Evolutionary conservation across 2,797 vertebrate genomes (phyloP), one percentile per base, ranked within the genome.

Genomic region (Steatocranus sp.): DNA sequence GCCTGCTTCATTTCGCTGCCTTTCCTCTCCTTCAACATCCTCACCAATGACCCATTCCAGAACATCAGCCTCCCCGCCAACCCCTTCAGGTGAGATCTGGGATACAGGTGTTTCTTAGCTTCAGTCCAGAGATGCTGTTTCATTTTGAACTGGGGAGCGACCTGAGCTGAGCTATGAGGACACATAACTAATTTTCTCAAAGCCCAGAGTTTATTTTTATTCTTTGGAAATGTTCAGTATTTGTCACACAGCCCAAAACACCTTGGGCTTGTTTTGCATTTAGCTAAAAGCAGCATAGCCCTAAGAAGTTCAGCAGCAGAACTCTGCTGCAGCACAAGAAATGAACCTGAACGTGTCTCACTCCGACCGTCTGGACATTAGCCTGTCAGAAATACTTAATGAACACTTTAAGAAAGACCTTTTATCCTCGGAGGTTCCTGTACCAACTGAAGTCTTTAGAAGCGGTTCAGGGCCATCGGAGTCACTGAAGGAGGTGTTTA

Each of bases 1-100:
- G 96, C 96, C 15, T 95, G 95, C 63, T 94, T 96, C 83, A 94
- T 97, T 87, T 97, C 96, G 2, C 85, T 97, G 88, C 96, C 96
- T 48, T 97, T 97, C 84, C 93, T 96, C n/a, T 96, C 95, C 81
- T 96, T 96, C 89, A 96, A 94, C 83, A 88, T 96, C 83, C 94
- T 97, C 54, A 97, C 96, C 3, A 93, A 96, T 0, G 94, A 87
- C 43, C 96, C 96, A n/a, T 96, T 96, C 86, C 94, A 94, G 82
- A 97, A 97, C 90, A 90, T 97, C 85, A 96, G 94, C 84, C 90
- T 96, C 76, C 95, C 95, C 2, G 88, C 94, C 34, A 96, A 96
- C 87, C 90, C 94, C 3, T 96, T 96, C 88, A 95, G 93, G 94
- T 95, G 78, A 89, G 85, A 34, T 30, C 18, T 75, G 17, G 17